These are phyloP conservation scores for Symphodus melops DNA, from an alignment of 2,113 vertebrate species.

Conservation along the genomic window DNA sequence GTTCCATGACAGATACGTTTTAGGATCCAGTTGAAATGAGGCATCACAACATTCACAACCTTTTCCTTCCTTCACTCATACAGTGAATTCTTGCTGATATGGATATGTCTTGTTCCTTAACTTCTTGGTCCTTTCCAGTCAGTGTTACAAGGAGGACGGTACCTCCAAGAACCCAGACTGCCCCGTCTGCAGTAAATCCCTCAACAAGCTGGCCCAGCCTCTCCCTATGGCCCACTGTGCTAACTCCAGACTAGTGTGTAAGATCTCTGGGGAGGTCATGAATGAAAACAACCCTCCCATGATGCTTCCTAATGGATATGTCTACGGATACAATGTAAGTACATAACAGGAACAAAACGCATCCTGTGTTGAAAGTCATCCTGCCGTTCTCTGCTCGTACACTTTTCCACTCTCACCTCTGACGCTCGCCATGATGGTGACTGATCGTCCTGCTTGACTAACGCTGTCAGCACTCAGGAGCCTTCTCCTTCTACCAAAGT, in stretches of 20 bases:
- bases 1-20: too few species aligned
- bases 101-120: slow-evolving; percentile 65
- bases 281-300: slow-evolving; percentile 99
- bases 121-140: slow-evolving; percentile 80
- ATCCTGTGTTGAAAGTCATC: too few species aligned
- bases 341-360: too few species aligned
- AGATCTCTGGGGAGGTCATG: slow-evolving; percentile 99
- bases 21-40: too few species aligned
- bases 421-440: too few species aligned
- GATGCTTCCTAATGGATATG: slow-evolving; percentile 99
- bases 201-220: slow-evolving; percentile 98
- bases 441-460: too few species aligned
- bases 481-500: too few species aligned
- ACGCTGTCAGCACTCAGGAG: too few species aligned
- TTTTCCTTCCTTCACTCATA: not conserved
- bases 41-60: too few species aligned
- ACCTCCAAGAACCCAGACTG: slow-evolving; percentile 98
- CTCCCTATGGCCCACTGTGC: slow-evolving; percentile 99
- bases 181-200: slow-evolving; percentile 98
- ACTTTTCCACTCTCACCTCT: too few species aligned
- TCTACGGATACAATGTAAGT: slow-evolving; percentile 99
- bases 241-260: slow-evolving; percentile 98
- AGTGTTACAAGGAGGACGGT: slow-evolving; percentile 99
- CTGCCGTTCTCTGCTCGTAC: too few species aligned
- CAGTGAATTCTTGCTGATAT: too few species aligned